A percentile compares a stretch with the other conserved stretches of the same genome.
Evolutionary conservation across 2,113 vertebrate species (phyloP).

Genomic region (Charadrius vociferus): DNA sequence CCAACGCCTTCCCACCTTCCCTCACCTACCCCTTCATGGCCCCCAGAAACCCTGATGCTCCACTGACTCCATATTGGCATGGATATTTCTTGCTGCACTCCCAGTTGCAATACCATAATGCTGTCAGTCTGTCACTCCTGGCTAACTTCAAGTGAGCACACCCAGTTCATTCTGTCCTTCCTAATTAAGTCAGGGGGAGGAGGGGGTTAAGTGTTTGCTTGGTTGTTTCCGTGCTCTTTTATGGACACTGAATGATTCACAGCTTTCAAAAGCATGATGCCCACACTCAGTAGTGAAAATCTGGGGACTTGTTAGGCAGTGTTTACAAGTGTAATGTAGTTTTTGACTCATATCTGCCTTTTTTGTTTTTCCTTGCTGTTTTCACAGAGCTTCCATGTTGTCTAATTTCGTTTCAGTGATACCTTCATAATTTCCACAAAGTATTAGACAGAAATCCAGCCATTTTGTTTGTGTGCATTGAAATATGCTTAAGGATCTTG

Average conservation of each 20-base stretch:
- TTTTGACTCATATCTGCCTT: neutral
- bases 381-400: neutral
- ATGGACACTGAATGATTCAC: neutral
- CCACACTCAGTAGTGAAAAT: neutral
- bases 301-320: neutral
- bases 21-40: neutral
- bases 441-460: neutral
- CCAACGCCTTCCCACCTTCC: neutral
- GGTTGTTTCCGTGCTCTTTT: neutral
- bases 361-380: neutral
- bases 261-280: neutral
- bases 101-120: neutral
- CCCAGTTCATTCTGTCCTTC: neutral
- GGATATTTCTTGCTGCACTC: neutral
- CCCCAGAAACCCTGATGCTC: neutral
- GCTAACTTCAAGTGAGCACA: neutral
- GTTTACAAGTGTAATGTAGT: neutral
- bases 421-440: neutral
- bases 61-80: neutral
- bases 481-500: neutral
- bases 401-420: neutral
- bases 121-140: neutral
- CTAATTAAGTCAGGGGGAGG: fast-evolving
- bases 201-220: neutral
- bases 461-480: neutral